phyloP scores from a whole-genome alignment of 64 coral and sea anemone genomes.

The Trachythela sp. region DNA sequence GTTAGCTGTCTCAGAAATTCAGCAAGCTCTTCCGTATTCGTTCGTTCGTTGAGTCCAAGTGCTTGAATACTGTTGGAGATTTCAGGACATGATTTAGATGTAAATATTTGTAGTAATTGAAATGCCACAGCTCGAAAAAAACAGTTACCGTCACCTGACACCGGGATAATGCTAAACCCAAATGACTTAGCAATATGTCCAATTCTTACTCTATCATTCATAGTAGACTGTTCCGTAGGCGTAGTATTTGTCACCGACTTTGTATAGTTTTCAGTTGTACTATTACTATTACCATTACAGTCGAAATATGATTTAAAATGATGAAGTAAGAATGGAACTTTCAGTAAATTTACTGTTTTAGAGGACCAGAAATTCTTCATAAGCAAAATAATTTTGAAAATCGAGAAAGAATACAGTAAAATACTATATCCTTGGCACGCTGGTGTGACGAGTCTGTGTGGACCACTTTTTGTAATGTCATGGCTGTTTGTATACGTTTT shows the following conservation, averaged over 20 bases:
- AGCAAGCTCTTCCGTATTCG: neutral
- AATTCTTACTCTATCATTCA: neutral
- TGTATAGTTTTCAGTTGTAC: neutral
- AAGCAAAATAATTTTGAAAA: constrained; percentile 26
- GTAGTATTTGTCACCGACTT: neutral
- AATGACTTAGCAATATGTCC: neutral
- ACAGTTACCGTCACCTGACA: constrained; percentile 33
- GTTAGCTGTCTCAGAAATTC: constrained; percentile 17
- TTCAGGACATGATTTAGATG: constrained; percentile 1
- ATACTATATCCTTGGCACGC: neutral
- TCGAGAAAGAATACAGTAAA: constrained; percentile 15
- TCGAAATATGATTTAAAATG: neutral
- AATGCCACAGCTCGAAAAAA: constrained; percentile 42
- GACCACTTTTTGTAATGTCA: neutral
- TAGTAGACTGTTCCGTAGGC: neutral
- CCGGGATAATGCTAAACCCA: constrained; percentile 19
- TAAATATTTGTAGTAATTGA: constrained; percentile 3
- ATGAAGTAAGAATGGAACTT: constrained; percentile 28
- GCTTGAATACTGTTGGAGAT: neutral
- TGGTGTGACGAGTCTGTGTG: neutral
- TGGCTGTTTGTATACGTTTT: neutral
- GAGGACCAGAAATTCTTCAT: constrained; percentile 6
- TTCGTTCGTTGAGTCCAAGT: neutral
- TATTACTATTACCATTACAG: neutral
- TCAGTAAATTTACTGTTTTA: constrained; percentile 2